Evolutionary conservation across 2,113 vertebrate genomes (phyloP).

Genomic region (Parus major): DNA sequence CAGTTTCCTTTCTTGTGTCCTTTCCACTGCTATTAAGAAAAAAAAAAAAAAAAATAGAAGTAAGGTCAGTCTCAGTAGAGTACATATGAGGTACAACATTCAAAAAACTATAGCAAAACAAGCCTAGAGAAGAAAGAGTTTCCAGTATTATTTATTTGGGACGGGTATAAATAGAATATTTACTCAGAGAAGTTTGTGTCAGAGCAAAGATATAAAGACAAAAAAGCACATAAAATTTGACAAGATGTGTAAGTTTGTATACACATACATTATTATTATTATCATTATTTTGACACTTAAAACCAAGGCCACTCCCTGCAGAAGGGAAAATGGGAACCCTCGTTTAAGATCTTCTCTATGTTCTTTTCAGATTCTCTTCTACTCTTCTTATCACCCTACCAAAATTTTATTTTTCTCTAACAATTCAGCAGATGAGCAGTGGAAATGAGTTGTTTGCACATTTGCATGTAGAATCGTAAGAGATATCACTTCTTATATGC

Average conservation of each 20-base stretch:
- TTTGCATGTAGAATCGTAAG: background rate
- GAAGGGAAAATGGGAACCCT: background rate
- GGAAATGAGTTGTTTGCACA: background rate
- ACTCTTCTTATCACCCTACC: background rate
- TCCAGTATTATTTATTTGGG: background rate
- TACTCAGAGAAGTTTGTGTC: background rate
- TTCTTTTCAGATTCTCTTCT: background rate
- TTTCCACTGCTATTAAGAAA: conserved; percentile 84
- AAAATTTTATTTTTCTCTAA: background rate
- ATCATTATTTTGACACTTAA: background rate
- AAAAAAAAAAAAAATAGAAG: background rate
- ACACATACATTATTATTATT: background rate
- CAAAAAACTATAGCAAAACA: background rate
- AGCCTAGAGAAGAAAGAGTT: background rate
- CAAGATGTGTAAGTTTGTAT: background rate
- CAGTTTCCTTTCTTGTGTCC: conserved; percentile 82
- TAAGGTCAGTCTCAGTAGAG: background rate
- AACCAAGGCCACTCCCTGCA: background rate
- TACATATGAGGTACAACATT: background rate
- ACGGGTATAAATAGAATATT: background rate
- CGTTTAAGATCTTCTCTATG: background rate
- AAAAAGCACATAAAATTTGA: background rate
- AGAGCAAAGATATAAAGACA: background rate
- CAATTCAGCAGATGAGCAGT: background rate
- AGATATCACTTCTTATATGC: background rate